These are phyloP conservation scores for Halictus rubicundus DNA, from an alignment of 1,140 invertebrate genomes.

Conservation along the genomic window DNA sequence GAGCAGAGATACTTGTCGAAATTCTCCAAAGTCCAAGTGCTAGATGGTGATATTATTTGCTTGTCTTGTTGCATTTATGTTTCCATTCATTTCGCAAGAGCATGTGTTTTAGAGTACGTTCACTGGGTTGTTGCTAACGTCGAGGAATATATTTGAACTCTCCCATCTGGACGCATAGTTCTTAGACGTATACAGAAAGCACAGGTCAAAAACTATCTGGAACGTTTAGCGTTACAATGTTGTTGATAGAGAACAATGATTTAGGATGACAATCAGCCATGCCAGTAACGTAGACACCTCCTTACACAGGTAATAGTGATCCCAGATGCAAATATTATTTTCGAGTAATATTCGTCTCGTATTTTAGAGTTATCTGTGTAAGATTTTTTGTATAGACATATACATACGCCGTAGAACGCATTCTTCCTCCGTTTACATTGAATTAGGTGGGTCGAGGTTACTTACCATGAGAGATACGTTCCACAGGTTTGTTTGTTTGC, in stretches of 20 bases:
- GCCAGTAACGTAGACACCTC: background rate
- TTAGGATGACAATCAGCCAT: background rate
- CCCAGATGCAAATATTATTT: background rate
- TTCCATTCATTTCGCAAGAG: conserved; percentile 69
- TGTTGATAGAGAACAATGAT: background rate
- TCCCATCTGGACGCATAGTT: background rate
- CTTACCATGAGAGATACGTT: background rate
- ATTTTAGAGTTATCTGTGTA: conserved; percentile 24
- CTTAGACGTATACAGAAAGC: conserved; percentile 7
- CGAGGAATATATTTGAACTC: conserved; percentile 10
- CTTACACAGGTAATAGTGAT: conserved; percentile 23
- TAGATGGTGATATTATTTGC: conserved; percentile 65
- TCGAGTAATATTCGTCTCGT: background rate
- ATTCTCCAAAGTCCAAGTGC: conserved; percentile 44
- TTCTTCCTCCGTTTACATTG: background rate
- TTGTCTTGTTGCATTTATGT: conserved; percentile 67
- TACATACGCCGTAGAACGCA: background rate
- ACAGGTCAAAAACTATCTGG: background rate
- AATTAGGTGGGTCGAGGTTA: background rate
- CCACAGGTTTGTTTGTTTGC: conserved; percentile 46
- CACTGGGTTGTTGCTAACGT: conserved; percentile 69
- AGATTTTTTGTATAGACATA: conserved; percentile 1
- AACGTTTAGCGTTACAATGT: background rate
- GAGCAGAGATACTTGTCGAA: conserved; percentile 18
- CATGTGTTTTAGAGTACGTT: conserved; percentile 69